phyloP scores from a whole-genome alignment of 37 sponge, comb jelly and placozoan species.

The Axinella damicornis region DNA sequence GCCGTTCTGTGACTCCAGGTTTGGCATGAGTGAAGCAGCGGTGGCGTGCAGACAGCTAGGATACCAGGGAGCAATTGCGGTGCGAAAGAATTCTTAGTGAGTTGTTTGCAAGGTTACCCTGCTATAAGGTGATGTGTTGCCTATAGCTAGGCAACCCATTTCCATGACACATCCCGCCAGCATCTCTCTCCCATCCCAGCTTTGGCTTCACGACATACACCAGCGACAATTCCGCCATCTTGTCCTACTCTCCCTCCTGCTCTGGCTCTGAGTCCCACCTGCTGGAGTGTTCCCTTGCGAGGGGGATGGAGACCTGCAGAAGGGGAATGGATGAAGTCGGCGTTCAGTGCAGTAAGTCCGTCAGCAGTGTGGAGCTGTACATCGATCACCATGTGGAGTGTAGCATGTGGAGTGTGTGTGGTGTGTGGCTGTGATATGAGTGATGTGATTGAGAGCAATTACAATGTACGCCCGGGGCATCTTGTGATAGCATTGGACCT shows the following conservation, averaged over 20 bases:
- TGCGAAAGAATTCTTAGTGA: slow-evolving; percentile 29
- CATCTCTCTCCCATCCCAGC: neutral
- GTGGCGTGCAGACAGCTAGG: slow-evolving; percentile 68
- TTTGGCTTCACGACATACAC: neutral
- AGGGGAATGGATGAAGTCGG: slow-evolving; percentile 28
- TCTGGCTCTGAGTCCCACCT: slow-evolving; percentile 37
- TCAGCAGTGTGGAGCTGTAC: too few relatives aligned
- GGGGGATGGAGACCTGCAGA: neutral
- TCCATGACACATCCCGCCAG: too few relatives aligned
- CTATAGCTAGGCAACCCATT: too few relatives aligned
- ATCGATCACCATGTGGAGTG: too few relatives aligned
- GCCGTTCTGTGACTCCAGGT: slow-evolving; percentile 33
- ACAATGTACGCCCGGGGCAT: too few relatives aligned
- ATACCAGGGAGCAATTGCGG: slow-evolving; percentile 6
- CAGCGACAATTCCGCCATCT: neutral
- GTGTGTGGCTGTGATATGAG: too few relatives aligned
- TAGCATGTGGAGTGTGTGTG: too few relatives aligned
- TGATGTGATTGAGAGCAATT: too few relatives aligned
- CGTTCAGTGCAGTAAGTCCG: slow-evolving; percentile 16
- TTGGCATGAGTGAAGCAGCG: neutral
- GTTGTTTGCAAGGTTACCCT: too few relatives aligned
- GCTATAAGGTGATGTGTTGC: too few relatives aligned
- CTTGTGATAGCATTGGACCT: too few relatives aligned
- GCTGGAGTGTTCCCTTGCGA: slow-evolving; percentile 1
- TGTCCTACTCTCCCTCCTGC: slow-evolving; percentile 17